phyloP scores from a whole-genome alignment of 2,888 invertebrate genomes.

The Fragum fragum region DNA sequence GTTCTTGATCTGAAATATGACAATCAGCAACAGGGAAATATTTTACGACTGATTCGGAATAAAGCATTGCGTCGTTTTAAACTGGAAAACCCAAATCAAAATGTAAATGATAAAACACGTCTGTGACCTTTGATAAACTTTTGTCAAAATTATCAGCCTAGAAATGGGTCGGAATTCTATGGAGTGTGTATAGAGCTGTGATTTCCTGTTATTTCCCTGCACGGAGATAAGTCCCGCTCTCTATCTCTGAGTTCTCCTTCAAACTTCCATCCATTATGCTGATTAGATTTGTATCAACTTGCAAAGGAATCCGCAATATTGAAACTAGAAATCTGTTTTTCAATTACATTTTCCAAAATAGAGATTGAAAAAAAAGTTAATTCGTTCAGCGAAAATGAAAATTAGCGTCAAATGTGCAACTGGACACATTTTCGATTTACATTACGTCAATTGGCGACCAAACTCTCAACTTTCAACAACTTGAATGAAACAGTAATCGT shows the following conservation, averaged over 20 bases:
- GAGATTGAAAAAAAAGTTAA: no score
- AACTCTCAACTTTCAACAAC: no score
- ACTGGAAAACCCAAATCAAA: no score
- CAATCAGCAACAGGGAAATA: no score
- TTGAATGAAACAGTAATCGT: no score
- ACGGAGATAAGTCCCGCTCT: not conserved
- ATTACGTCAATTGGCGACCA: no score
- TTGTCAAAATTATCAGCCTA: not conserved
- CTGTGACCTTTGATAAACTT: not conserved
- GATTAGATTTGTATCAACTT: not conserved
- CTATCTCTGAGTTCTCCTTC: not conserved
- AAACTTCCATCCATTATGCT: not conserved
- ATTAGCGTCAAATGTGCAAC: no score
- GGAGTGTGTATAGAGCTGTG: not conserved
- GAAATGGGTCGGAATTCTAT: not conserved
- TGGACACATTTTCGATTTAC: no score
- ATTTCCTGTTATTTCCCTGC: conserved; percentile 3
- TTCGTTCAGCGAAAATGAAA: no score
- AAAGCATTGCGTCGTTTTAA: no score
- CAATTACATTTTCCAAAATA: not conserved
- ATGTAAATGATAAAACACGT: not conserved
- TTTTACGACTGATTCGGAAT: no score
- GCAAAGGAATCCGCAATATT: not conserved
- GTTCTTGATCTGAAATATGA: no score
- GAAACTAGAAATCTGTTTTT: not conserved